Conservation (phyloP, 1,140 invertebrate species). For the Tachypleus tridentatus region DNA sequence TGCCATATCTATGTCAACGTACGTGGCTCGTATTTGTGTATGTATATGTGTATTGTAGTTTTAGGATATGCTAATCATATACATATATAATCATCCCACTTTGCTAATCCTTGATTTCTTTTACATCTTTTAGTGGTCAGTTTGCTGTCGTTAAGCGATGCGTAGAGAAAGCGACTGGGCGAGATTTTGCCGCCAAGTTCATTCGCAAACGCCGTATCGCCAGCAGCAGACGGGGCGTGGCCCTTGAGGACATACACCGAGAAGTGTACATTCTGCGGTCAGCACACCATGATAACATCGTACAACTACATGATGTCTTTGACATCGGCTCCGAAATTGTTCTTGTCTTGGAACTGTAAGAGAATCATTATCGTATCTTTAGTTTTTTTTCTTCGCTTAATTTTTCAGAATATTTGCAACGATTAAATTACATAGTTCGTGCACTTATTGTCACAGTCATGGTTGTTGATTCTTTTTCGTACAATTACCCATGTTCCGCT, state of each 20-base stretch:
- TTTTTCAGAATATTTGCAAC: too few species aligned
- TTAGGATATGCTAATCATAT: too few species aligned
- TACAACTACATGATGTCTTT: constrained; percentile 43
- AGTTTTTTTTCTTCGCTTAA: too few species aligned
- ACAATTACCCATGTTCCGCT: too few species aligned
- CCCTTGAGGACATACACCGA: constrained; percentile 40
- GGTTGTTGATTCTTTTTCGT: too few species aligned
- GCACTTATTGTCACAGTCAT: too few species aligned
- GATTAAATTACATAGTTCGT: too few species aligned
- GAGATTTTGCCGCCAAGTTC: constrained; percentile 43
- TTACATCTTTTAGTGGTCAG: constrained; percentile 35
- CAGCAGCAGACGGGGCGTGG: constrained; percentile 35
- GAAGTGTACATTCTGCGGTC: constrained; percentile 41
- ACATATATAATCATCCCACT: too few species aligned
- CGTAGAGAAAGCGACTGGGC: constrained; percentile 30
- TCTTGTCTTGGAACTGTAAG: constrained; percentile 45
- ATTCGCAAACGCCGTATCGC: constrained; percentile 40
- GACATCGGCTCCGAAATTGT: constrained; percentile 40
- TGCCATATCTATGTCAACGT: too few species aligned
- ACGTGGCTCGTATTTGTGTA: too few species aligned
- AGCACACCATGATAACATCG: constrained; percentile 42
- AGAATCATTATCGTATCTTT: constrained; percentile 1
- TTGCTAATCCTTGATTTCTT: too few species aligned
- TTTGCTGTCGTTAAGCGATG: constrained; percentile 43
- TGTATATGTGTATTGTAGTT: too few species aligned